phyloP scores from a whole-genome alignment of 2,797 vertebrate species.

The Fistularia tabacaria region DNA sequence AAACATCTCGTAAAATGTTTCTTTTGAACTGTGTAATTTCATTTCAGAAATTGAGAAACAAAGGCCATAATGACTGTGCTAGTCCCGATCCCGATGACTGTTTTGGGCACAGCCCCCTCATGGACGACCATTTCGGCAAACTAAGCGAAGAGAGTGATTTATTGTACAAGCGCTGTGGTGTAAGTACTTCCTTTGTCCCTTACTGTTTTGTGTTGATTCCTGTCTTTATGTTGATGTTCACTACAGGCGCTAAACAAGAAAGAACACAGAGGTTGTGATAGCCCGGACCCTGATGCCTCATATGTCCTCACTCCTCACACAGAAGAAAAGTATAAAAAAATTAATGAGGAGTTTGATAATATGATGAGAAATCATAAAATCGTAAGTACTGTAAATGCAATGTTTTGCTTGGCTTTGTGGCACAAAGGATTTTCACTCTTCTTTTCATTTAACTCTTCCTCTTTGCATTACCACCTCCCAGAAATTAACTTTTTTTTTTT shows the following conservation, averaged over 20 bases:
- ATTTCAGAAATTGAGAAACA: constrained; percentile 99
- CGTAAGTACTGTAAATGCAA: constrained; percentile 84
- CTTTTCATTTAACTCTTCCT: constrained; percentile 53
- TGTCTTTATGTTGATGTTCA: constrained; percentile 98
- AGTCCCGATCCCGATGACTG: constrained; percentile 98
- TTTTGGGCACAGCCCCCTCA: constrained; percentile 99
- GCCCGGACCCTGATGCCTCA: constrained; percentile 98
- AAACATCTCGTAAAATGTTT: constrained; percentile 54
- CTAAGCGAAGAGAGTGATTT: constrained; percentile 99
- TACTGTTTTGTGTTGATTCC: constrained; percentile 97
- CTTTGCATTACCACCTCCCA: constrained; percentile 61
- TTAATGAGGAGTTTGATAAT: constrained; percentile 99
- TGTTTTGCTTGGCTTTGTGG: constrained; percentile 81
- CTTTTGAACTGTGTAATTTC: constrained; percentile 98
- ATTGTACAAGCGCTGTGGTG: constrained; percentile 99
- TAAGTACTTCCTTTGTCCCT: constrained; percentile 94
- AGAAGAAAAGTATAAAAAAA: constrained; percentile 99
- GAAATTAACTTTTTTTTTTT: constrained; percentile 24
- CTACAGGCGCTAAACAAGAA: constrained; percentile 99
- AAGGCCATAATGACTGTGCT: constrained; percentile 99
- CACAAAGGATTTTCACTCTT: constrained; percentile 69
- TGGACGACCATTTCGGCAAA: constrained; percentile 99
- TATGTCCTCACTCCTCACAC: constrained; percentile 99
- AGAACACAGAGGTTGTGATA: constrained; percentile 99
- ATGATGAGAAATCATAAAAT: constrained; percentile 99